phyloP scores from a whole-genome alignment of 1,140 invertebrate species.

The Diachasmimorpha longicaudata region DNA sequence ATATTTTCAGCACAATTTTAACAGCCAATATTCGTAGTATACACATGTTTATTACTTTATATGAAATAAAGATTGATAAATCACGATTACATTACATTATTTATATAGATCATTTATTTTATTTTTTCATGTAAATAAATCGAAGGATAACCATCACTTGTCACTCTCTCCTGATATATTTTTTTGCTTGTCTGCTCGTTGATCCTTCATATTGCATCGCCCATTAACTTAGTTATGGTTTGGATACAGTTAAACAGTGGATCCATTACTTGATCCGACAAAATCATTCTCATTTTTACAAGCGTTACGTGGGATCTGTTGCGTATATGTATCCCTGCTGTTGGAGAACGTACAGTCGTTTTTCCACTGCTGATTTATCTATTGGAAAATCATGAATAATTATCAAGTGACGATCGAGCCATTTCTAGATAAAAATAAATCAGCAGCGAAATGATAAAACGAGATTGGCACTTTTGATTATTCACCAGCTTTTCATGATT shows the following conservation, averaged over 20 bases:
- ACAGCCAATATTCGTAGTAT: slow-evolving; percentile 36
- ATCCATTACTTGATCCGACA: background rate
- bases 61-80: slow-evolving; percentile 57
- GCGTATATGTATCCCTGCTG: slow-evolving; percentile 83
- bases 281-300: slow-evolving; percentile 35
- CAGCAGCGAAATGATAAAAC: no score
- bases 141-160: background rate
- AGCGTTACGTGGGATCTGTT: slow-evolving; percentile 67
- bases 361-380: slow-evolving; percentile 94
- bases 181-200: slow-evolving; percentile 16
- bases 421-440: no score
- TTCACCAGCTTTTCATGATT: no score
- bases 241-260: background rate
- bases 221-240: slow-evolving; percentile 17
- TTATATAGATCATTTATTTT: slow-evolving; percentile 41
- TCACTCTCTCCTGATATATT: slow-evolving; percentile 25
- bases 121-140: slow-evolving; percentile 24
- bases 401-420: slow-evolving; percentile 2
- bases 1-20: background rate
- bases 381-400: slow-evolving; percentile 44
- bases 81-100: slow-evolving; percentile 46
- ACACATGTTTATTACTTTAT: slow-evolving; percentile 56
- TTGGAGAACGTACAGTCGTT: slow-evolving; percentile 83
- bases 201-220: slow-evolving; percentile 14
- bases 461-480: no score